Evolutionary conservation across 2,113 vertebrate species (phyloP).

Genomic region (Deroptyus accipitrinus): DNA sequence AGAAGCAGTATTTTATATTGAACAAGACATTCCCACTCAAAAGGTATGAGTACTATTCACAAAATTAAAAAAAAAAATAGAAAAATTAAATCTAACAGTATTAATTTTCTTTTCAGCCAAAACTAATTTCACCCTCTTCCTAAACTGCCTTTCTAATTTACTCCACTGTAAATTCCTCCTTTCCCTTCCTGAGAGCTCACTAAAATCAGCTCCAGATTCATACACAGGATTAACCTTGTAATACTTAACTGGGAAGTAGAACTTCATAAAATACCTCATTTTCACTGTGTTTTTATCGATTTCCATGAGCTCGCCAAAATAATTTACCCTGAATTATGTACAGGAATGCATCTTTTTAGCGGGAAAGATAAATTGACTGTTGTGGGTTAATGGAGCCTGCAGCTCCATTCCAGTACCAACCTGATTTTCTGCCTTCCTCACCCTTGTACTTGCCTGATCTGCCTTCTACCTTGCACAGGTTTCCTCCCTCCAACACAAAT

Average conservation of each 20-base stretch:
- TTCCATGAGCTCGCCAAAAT: neutral
- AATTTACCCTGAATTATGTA: neutral
- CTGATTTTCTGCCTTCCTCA: accelerated
- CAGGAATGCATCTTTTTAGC: neutral
- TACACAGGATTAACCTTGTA: neutral
- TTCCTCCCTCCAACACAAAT: neutral
- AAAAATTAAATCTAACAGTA: neutral
- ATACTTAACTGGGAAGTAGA: neutral
- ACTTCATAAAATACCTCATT: neutral
- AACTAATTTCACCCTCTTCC: neutral
- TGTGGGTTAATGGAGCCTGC: neutral
- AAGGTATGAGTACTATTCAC: accelerated
- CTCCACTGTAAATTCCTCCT: neutral
- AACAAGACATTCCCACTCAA: neutral
- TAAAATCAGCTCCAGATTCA: neutral
- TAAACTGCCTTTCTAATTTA: neutral
- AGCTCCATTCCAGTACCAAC: neutral
- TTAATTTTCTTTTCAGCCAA: neutral
- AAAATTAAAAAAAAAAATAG: neutral
- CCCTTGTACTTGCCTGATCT: neutral
- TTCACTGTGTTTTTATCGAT: neutral
- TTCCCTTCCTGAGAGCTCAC: neutral
- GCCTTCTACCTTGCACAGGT: accelerated
- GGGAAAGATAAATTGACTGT: neutral
- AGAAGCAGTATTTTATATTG: neutral